These are phyloP conservation scores for Nymphalis io DNA, from an alignment of 1,140 invertebrate genomes.

Conservation along the genomic window DNA sequence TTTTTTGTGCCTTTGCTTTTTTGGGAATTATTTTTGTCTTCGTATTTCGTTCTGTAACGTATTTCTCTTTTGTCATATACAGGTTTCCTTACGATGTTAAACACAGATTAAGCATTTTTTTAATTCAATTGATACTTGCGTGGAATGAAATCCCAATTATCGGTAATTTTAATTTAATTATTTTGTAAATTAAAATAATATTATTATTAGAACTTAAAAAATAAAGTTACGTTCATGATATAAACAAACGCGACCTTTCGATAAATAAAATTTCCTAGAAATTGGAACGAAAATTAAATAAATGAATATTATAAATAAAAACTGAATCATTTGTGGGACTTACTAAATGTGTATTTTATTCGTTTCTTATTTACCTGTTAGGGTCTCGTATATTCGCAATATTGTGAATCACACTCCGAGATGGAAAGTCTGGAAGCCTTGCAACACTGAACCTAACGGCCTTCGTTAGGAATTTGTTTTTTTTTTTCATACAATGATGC, in stretches of 20 bases:
- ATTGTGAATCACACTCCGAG: slow-evolving; percentile 51
- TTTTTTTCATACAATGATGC: not conserved
- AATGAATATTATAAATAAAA: slow-evolving; percentile 12
- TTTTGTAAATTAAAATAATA: not conserved
- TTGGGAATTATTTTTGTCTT: too few relatives aligned
- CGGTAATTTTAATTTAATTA: too few relatives aligned
- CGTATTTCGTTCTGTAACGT: not conserved
- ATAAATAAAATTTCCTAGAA: not conserved
- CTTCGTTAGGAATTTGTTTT: slow-evolving; percentile 24
- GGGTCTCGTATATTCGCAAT: slow-evolving; percentile 55
- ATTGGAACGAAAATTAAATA: not conserved
- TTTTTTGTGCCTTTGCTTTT: too few relatives aligned
- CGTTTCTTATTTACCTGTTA: slow-evolving; percentile 54
- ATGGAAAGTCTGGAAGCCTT: slow-evolving; percentile 16
- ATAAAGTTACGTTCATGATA: not conserved
- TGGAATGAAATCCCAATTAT: too few relatives aligned
- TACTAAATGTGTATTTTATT: slow-evolving; percentile 39
- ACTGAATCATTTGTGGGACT: slow-evolving; percentile 54
- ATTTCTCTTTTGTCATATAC: not conserved
- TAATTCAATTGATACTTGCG: not conserved
- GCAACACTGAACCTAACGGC: slow-evolving; percentile 9
- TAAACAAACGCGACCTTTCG: not conserved
- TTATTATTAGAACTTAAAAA: not conserved
- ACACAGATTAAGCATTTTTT: not conserved
- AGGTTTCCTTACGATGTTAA: not conserved